Evolutionary conservation across 2,888 invertebrate genomes (phyloP).

Genomic region (Acanthopleura granulata): DNA sequence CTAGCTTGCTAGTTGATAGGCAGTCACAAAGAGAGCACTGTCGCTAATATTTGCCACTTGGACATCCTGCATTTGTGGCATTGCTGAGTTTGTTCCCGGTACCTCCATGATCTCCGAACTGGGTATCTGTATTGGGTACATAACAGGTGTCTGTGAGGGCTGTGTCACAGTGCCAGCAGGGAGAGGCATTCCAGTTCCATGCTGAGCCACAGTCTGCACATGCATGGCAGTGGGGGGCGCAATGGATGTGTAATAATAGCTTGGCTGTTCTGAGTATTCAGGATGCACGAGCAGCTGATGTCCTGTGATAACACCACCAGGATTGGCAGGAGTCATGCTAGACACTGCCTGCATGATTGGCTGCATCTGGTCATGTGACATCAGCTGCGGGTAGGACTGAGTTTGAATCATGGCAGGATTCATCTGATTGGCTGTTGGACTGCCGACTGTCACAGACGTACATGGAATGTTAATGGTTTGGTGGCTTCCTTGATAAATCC

Average conservation of each 20-base stretch:
- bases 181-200: background rate
- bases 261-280: background rate
- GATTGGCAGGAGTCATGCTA: background rate
- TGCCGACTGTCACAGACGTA: background rate
- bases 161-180: background rate
- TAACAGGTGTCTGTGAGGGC: background rate
- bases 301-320: background rate
- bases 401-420: background rate
- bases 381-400: background rate
- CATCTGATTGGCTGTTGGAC: background rate
- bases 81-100: background rate
- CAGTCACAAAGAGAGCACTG: no score
- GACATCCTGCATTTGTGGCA: background rate
- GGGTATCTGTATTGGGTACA: background rate
- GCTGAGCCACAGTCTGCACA: no score
- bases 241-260: background rate
- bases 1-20: no score
- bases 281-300: background rate
- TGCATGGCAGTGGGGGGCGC: background rate
- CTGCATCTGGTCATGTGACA: conserved; percentile 12
- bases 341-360: background rate
- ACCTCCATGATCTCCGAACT: background rate
- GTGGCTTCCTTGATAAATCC: background rate
- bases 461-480: background rate
- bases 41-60: no score